These are phyloP conservation scores for Ictalurus punctatus DNA, from an alignment of 2,113 vertebrate genomes.

Conservation along the genomic window DNA sequence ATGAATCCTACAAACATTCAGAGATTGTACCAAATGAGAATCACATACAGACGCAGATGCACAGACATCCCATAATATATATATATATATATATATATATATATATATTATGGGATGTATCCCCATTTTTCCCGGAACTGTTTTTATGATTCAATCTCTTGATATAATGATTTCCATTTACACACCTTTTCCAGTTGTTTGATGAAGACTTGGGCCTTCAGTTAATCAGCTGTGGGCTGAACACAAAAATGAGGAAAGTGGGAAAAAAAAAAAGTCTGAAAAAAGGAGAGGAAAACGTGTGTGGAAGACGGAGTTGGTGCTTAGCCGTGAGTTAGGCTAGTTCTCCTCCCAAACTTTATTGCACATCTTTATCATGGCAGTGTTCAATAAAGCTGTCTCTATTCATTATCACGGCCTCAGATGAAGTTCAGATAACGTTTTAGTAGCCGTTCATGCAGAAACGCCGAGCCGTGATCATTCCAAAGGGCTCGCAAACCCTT, in stretches of 20 bases:
- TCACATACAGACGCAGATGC: background rate
- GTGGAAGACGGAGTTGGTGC: background rate
- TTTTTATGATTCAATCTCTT: background rate
- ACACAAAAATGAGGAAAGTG: background rate
- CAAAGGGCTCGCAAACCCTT: background rate
- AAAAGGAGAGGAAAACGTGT: background rate
- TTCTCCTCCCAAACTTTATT: constrained; percentile 16
- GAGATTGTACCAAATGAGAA: background rate
- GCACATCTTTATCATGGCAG: background rate
- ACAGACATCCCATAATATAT: background rate
- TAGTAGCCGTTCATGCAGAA: constrained; percentile 7
- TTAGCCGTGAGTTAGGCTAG: background rate
- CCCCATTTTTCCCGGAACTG: background rate
- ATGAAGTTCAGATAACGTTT: constrained; percentile 15
- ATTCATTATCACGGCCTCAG: constrained; percentile 2
- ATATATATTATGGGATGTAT: too few relatives aligned
- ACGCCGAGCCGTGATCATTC: background rate
- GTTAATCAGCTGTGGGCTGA: background rate
- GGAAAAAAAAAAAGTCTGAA: background rate
- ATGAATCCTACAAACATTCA: background rate
- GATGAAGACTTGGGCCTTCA: background rate
- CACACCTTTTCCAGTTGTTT: background rate
- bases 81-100: too few relatives aligned
- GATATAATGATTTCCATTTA: background rate
- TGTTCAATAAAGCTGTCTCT: constrained; percentile 9